A percentile compares a stretch with the other conserved stretches of the same genome.
Evolutionary conservation across 2,888 invertebrate species (phyloP).

Genomic region (Cryptocheilus praepositus): DNA sequence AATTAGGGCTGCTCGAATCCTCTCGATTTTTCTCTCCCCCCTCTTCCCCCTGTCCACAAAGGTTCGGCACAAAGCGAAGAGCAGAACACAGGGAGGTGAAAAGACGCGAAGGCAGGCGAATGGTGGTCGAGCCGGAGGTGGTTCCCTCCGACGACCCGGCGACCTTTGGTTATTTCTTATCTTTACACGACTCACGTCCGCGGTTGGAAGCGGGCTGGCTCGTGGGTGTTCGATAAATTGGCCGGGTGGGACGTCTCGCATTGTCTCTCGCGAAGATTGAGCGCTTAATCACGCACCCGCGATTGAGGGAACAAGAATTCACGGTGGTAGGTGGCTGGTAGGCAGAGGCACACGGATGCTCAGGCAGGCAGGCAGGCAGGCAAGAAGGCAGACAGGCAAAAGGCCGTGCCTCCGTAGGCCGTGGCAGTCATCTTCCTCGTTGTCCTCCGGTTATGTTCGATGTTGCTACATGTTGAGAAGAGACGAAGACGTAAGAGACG

Average conservation of each 20-base stretch:
- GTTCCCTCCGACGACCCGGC: slow-evolving; percentile 30
- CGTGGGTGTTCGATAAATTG: slow-evolving; percentile 72
- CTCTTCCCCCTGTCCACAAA: not conserved
- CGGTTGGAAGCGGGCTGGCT: slow-evolving; percentile 49
- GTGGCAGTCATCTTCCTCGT: slow-evolving; percentile 12
- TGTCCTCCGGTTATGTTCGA: slow-evolving; percentile 1
- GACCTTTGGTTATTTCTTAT: slow-evolving; percentile 53
- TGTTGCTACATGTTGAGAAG: slow-evolving; percentile 1
- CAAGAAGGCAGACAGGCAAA: no score
- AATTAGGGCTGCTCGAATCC: no score
- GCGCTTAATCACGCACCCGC: slow-evolving; percentile 66
- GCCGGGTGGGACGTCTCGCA: slow-evolving; percentile 63
- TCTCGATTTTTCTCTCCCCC: no score
- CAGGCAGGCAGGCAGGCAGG: no score
- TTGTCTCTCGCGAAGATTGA: slow-evolving; percentile 67
- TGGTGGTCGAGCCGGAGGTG: not conserved
- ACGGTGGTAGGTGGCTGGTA: slow-evolving; percentile 37
- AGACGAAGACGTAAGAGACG: slow-evolving; percentile 5
- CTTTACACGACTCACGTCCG: slow-evolving; percentile 45
- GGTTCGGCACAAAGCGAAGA: no score
- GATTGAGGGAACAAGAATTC: slow-evolving; percentile 50
- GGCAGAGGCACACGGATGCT: not conserved
- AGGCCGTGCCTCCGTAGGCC: slow-evolving; percentile 8
- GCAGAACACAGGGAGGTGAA: slow-evolving; percentile 11
- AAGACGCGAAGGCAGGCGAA: slow-evolving; percentile 28